Base-by-base conservation (phyloP, 2,888 invertebrate species). In the Lapara coniferarum region DNA sequence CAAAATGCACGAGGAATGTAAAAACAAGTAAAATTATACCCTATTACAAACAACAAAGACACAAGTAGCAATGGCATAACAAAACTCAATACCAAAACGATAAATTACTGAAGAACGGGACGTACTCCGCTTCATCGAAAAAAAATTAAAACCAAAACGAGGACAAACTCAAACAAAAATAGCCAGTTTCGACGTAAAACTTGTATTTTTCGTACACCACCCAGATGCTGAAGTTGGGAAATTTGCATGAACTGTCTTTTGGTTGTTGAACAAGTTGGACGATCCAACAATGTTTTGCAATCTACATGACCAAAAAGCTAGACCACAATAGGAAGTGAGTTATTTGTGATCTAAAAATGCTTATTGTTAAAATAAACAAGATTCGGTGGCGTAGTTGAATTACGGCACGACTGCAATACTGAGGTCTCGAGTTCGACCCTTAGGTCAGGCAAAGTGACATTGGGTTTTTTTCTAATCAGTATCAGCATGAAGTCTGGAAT, bases 241-340 rank as follows among this genome's bases (percentile, higher is more conserved):
- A 63, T 63, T 63, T 63, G 49, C 63, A 63, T 63, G 49, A 63
- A 63, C 63, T 63, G 49, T 46, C 49, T 14, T 49, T 49, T 49
- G 19, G 13, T 63, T 10, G 49, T 63, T 63, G 63, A 49, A 49
- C 16, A 59, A 59, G 59, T 59, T 59, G 5, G 16, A 16, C 49
- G 63, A 19, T 19, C 63, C 7, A 19, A 19, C 49, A 10, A 13
- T 63, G 49, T 63, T 63, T 49, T 58, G 57, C 8, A 58, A 25
- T 12, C 53, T n/a, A 8, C 10, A 56, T 56, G 13, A 25, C 25
- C 25, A 10, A 25, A 56, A 25, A 56, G 19, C 4, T 37, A 6
- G 8, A 4, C 1, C 37, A 7, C 37, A 37, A 37, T 7, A 37
- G 8, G 8, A 4, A 2, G 7, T 37, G 37, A 2, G 37, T 37